A percentile compares a stretch with the other conserved stretches of the same genome.
Conservation (phyloP, 2,113 vertebrate species). For the Phalacrocorax aristotelis region DNA sequence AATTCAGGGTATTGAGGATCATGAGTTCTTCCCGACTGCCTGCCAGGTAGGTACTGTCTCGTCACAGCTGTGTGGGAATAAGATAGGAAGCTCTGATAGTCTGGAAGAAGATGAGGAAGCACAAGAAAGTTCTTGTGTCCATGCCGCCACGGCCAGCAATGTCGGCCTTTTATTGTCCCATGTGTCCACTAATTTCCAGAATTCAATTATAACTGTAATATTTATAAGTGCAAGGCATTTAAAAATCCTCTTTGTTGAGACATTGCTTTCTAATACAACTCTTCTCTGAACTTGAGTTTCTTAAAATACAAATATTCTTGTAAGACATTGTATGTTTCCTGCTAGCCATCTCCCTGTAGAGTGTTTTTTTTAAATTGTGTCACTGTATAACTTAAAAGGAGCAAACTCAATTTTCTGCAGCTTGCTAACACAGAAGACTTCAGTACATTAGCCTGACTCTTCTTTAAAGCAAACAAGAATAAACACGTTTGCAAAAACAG, state of each 20-base stretch:
- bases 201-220: not conserved
- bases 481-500: not conserved
- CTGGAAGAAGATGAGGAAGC: not conserved
- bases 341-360: not conserved
- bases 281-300: not conserved
- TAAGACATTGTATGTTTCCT: not conserved
- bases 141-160: not conserved
- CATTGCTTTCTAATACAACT: not conserved
- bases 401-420: not conserved
- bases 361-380: not conserved
- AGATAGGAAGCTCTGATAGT: not conserved
- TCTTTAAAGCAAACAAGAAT: not conserved
- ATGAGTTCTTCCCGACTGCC: not conserved
- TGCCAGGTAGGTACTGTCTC: not conserved
- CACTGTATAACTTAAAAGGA: not conserved
- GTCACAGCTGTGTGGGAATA: not conserved
- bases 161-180: not conserved
- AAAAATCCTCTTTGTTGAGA: not conserved
- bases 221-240: not conserved
- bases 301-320: not conserved
- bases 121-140: not conserved
- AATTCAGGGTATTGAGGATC: not conserved
- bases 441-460: not conserved
- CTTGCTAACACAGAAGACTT: not conserved
- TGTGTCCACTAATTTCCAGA: not conserved